Evolutionary conservation across 1,140 invertebrate species (phyloP).

Genomic region (Heliconius himera): DNA sequence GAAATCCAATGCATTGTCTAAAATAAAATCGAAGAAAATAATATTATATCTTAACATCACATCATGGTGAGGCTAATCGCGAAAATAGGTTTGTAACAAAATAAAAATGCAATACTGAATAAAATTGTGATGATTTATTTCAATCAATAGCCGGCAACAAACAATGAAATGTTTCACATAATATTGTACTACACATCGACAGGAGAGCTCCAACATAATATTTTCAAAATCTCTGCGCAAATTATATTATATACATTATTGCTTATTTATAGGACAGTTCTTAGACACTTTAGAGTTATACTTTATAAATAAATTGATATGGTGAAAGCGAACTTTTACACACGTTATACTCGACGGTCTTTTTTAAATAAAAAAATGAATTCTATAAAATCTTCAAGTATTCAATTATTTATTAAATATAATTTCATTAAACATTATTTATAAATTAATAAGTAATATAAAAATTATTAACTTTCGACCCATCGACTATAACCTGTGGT

Average conservation of each 20-base stretch:
- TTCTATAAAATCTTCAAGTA: no score
- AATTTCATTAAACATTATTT: not conserved
- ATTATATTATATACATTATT: conserved; percentile 15
- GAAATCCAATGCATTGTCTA: no score
- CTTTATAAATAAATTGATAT: not conserved
- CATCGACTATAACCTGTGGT: not conserved
- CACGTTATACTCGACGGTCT: not conserved
- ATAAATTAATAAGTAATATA: not conserved
- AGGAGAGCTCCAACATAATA: conserved; percentile 36
- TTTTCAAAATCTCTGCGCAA: conserved; percentile 22
- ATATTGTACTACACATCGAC: conserved; percentile 24
- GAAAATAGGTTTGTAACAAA: not conserved
- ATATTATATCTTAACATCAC: no score
- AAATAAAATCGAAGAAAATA: no score
- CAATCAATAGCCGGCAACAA: conserved; percentile 69
- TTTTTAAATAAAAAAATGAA: not conserved
- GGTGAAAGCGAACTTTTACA: not conserved
- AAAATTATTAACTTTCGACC: not conserved
- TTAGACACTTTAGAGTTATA: not conserved
- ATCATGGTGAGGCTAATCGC: no score
- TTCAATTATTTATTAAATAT: not conserved
- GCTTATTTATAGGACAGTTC: conserved; percentile 13
- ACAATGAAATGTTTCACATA: conserved; percentile 41
- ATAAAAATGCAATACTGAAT: conserved; percentile 45
- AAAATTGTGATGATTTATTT: conserved; percentile 77